Evolutionary conservation across 35 echinoderm and acorn worm genomes (phyloP).

Genomic region (Strongylocentrotus purpuratus): DNA sequence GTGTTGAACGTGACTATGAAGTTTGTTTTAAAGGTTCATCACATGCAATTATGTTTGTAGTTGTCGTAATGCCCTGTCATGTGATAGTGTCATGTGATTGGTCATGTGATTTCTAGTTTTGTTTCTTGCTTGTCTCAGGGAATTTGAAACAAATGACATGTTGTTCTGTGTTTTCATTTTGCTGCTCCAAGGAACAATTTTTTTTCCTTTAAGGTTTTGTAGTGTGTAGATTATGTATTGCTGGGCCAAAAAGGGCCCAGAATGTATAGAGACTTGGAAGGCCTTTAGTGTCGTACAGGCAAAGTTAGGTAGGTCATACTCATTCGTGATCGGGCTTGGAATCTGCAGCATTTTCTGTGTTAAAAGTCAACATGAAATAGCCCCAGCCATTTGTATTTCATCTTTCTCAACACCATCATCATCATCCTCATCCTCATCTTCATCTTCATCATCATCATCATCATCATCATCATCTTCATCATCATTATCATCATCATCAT

Average conservation of each 20-base stretch:
- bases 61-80: background rate
- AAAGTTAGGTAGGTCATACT: background rate
- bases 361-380: background rate
- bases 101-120: slow-evolving; percentile 4
- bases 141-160: slow-evolving; percentile 19
- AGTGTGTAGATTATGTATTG: background rate
- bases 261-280: background rate
- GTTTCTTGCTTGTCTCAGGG: slow-evolving; percentile 8
- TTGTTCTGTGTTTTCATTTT: background rate
- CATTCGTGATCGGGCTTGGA: background rate
- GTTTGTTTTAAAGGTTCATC: background rate
- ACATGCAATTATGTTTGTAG: background rate
- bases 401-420: background rate
- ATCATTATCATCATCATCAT: slow-evolving; percentile 1
- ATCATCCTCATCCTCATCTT: background rate
- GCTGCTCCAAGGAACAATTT: background rate
- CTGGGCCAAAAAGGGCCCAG: background rate
- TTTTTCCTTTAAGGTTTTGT: background rate
- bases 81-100: background rate
- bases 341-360: background rate
- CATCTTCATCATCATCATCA: background rate
- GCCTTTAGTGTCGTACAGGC: background rate
- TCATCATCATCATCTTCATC: background rate
- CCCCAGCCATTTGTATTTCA: background rate
- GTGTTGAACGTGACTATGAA: no score